Base-by-base conservation (phyloP, 1,140 invertebrate genomes). In the Euschistus heros region DNA sequence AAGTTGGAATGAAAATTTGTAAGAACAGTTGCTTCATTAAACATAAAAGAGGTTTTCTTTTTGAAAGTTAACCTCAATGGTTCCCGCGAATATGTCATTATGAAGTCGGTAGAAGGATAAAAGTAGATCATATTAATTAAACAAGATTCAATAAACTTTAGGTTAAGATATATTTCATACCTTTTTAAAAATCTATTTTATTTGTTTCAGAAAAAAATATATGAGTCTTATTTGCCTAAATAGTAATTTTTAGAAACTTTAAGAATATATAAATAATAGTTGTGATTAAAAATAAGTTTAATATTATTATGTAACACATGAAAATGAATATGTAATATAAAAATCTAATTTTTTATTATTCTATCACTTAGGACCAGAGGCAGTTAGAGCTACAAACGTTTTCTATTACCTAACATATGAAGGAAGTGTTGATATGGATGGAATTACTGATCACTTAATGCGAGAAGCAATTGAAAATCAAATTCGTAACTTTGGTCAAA, bases 381-480 rank as follows among this genome's bases (percentile, higher is more conserved):
- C 97, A 6, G 85, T 98, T 2, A 80, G 95, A 66, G 92, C 95
- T 0, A 96, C 93, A 2, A 99, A 99, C 79, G 93, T 99, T 4
- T 99, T 99, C 78, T 99, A 99, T 76, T 98, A 99, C 78, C 80
- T 99, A 18, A 99, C 97, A 0, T 99, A 99, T 76, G 97, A 99
- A 78, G 96, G 96, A 42, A 94, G 88, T 72, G 92, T 97, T 0
- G 92, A 98, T 67, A 79, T 98, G 55, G 92, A 97, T 60, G 82
- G 87, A 0, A 92, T 98, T 67, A 84, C 84, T 0, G 95, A 98
- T 77, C 84, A 86, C 0, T 84, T 97, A 0, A 95, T 97, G 81
- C 85, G 85, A 68, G 92, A 97, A 74, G 94, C 96, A 0, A 88
- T 99, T 62, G 94, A 98, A 74, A 96, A 97, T 78, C 97, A 99